Evolutionary conservation across 2,113 vertebrate species (phyloP).

Genomic region (Beaufortia kweichowensis): DNA sequence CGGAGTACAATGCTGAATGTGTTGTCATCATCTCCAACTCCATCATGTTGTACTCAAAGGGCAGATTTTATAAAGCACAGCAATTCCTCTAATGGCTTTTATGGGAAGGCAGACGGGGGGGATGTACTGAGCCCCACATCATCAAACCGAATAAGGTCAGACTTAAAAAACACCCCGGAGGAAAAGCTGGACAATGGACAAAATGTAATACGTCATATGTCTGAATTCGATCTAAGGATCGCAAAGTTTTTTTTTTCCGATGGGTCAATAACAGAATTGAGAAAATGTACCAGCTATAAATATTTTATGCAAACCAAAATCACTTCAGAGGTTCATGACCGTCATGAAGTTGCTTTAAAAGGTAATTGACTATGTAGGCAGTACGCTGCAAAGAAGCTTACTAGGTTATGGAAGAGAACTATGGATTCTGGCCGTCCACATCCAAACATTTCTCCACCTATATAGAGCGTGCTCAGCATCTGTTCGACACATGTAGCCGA

Average conservation of each 20-base stretch:
- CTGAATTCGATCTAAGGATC: not conserved
- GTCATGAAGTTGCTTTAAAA: too few relatives aligned
- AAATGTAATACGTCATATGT: not conserved
- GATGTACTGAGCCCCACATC: conserved; percentile 43
- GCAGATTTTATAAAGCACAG: conserved; percentile 32
- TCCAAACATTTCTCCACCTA: conserved; percentile 41
- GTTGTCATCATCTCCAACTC: conserved; percentile 4
- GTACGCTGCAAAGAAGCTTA: too few relatives aligned
- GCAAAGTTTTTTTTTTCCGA: too few relatives aligned
- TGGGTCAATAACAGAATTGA: too few relatives aligned
- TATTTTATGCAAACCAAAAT: too few relatives aligned
- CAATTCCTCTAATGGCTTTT: conserved; percentile 51
- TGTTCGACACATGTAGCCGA: conserved; percentile 58
- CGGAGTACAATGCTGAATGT: not conserved
- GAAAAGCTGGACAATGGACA: conserved; percentile 27
- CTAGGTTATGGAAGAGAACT: conserved; percentile 54
- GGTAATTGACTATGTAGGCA: too few relatives aligned
- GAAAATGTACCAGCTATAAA: too few relatives aligned
- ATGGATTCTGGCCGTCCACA: conserved; percentile 51
- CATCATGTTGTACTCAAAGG: conserved; percentile 33
- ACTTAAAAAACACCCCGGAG: conserved; percentile 35
- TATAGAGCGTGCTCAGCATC: conserved; percentile 63
- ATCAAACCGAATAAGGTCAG: conserved; percentile 51
- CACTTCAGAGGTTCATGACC: too few relatives aligned
- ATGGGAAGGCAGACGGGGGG: conserved; percentile 29